Conservation (phyloP, 2,888 invertebrate genomes). For the Philereme vetulata region DNA sequence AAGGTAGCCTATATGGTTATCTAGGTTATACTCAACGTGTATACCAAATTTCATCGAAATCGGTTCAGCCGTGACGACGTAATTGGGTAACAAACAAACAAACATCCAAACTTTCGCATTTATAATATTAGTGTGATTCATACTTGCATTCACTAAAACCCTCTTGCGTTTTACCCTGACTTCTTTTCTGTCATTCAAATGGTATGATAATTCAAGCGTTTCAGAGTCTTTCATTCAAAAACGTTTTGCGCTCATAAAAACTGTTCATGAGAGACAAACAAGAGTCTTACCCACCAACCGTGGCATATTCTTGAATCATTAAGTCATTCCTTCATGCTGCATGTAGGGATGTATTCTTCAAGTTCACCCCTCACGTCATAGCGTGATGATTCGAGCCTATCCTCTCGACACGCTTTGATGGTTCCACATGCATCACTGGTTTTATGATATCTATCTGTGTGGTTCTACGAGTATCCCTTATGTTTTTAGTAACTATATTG, state of each 20-base stretch:
- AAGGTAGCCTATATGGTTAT: no score
- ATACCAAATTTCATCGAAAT: no score
- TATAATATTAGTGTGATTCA: no score
- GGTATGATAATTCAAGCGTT: constrained; percentile 27
- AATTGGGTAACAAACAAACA: no score
- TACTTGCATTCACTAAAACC: no score
- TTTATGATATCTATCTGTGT: constrained; percentile 26
- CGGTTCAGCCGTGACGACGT: no score
- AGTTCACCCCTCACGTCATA: constrained; percentile 18
- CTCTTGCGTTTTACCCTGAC: neutral
- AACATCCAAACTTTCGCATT: no score
- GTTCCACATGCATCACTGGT: constrained; percentile 29
- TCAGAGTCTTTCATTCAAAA: constrained; percentile 17
- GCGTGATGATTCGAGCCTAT: constrained; percentile 28
- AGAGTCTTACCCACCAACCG: constrained; percentile 21
- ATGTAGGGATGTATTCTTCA: constrained; percentile 16
- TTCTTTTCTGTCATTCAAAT: constrained; percentile 27
- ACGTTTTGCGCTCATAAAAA: constrained; percentile 14
- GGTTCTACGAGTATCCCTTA: constrained; percentile 24
- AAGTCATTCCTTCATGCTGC: constrained; percentile 22
- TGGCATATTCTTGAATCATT: constrained; percentile 24
- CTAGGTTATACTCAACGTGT: no score
- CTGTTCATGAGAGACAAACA: constrained; percentile 10
- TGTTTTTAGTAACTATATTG: constrained; percentile 10
- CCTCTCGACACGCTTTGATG: constrained; percentile 35